Evolutionary conservation across 1,140 invertebrate species (phyloP), one percentile per base, ranked within the genome.

Genomic region (Holotrichia oblita): DNA sequence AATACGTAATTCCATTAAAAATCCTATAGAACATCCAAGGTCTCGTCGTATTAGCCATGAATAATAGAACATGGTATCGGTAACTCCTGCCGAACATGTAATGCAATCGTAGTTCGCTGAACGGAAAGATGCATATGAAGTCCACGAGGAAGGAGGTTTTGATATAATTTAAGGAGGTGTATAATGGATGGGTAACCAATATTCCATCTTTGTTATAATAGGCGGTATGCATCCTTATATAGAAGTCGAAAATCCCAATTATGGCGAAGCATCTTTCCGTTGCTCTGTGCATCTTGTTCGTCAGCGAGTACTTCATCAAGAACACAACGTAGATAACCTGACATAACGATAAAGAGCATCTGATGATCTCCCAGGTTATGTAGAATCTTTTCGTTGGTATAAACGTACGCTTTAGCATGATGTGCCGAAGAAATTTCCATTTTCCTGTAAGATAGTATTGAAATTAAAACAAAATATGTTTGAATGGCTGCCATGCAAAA

Each of bases 181-280:
- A 76, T 3, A 76, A 20, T 14, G 75, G 75, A 55, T 76, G 75
- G 6, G 75, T 76, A 8, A 76, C 75, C 24, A 88, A 81, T 78
- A 87, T 87, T 78, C 87, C 87, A 80, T 88, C 86, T 0, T 80
- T 40, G 24, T 87, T 87, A 76, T 88, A 88, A 78, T 83, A 88
- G 6, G 86, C 86, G 14, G 87, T 86, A 64, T 88, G 87, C 1
- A 88, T 80, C 85, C 85, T 87, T 20, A 88, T 78, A 78, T 87
- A 88, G 34, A 87, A 75, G 77, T 88, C 87, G 0, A 87, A 48
- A 55, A 87, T 87, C 42, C 85, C 86, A 73, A 87, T 83, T n/a
- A 73, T 74, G 80, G 27, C 59, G 78, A 40, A 80, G 12, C 64
- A 10, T 12, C 40, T 27, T n/a, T 77, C 41, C 3, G 69, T 10